Percentiles rank a stretch among this genome's conserved stretches.
phyloP scores from a whole-genome alignment of 37 sponge, comb jelly and placozoan species.

The Geodia barretti region DNA sequence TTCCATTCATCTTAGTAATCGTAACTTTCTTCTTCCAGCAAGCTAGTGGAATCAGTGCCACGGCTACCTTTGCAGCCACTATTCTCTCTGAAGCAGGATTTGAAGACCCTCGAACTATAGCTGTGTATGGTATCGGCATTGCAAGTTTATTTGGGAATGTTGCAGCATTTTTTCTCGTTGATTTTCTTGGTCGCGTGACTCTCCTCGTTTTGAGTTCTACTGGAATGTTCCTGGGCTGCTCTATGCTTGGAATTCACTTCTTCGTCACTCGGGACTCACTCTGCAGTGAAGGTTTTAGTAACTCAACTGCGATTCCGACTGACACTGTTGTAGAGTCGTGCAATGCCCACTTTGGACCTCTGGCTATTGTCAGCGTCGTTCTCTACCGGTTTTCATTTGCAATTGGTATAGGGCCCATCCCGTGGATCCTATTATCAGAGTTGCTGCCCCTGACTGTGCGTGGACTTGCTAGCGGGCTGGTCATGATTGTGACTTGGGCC shows the following conservation, averaged over 20 bases:
- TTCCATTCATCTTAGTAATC: slow-evolving; percentile 14
- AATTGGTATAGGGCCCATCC: slow-evolving; percentile 55
- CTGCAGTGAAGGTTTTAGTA: background rate
- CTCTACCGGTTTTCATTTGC: slow-evolving; percentile 58
- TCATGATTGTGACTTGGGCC: slow-evolving; percentile 30
- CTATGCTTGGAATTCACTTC: slow-evolving; percentile 44
- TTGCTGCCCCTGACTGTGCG: slow-evolving; percentile 60
- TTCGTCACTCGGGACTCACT: slow-evolving; percentile 6
- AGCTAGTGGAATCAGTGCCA: slow-evolving; percentile 44
- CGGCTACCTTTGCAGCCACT: slow-evolving; percentile 26
- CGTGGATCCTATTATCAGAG: slow-evolving; percentile 75
- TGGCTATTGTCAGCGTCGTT: slow-evolving; percentile 34
- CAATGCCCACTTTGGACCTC: slow-evolving; percentile 5
- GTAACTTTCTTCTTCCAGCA: slow-evolving; percentile 40
- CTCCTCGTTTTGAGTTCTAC: slow-evolving; percentile 44
- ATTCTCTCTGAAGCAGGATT: slow-evolving; percentile 52
- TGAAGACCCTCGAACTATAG: background rate
- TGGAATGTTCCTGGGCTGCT: slow-evolving; percentile 24
- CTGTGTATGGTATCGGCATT: slow-evolving; percentile 33
- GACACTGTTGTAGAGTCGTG: background rate
- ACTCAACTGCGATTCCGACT: background rate
- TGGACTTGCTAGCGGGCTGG: slow-evolving; percentile 54
- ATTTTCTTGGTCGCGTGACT: slow-evolving; percentile 63
- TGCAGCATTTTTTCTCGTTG: slow-evolving; percentile 56
- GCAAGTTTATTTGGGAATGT: slow-evolving; percentile 11